These are phyloP conservation scores for Apodemia duryi DNA, from an alignment of 2,888 invertebrate genomes.

Conservation along the genomic window DNA sequence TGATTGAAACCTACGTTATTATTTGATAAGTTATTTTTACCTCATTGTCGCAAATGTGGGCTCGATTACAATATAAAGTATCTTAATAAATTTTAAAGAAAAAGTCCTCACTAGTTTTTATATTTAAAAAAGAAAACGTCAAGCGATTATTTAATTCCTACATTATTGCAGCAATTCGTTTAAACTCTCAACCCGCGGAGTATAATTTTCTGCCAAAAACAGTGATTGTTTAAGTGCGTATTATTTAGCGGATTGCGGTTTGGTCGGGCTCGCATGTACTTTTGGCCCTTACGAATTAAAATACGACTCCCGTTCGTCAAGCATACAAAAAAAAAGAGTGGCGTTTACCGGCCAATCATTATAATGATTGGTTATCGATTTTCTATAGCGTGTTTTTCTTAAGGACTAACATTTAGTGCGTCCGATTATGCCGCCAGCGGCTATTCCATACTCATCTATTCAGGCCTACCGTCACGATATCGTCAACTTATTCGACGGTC, in stretches of 20 bases:
- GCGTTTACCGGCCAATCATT: slow-evolving; percentile 73
- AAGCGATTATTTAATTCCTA: not conserved
- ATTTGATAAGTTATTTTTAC: too few relatives aligned
- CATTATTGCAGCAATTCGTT: slow-evolving; percentile 1
- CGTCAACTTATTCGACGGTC: slow-evolving; percentile 46
- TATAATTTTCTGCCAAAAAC: slow-evolving; percentile 21
- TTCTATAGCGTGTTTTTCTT: slow-evolving; percentile 59
- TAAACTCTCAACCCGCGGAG: slow-evolving; percentile 13
- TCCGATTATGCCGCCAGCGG: slow-evolving; percentile 62
- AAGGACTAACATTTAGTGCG: slow-evolving; percentile 70
- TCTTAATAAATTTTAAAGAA: too few relatives aligned
- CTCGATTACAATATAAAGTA: too few relatives aligned
- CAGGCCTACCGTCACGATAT: slow-evolving; percentile 70
- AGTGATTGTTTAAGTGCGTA: slow-evolving; percentile 26
- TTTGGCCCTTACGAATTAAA: slow-evolving; percentile 43
- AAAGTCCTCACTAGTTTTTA: too few relatives aligned
- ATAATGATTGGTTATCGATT: slow-evolving; percentile 77
- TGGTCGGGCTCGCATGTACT: slow-evolving; percentile 29
- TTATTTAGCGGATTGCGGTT: slow-evolving; percentile 29
- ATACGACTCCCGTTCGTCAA: slow-evolving; percentile 70
- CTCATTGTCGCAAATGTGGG: too few relatives aligned
- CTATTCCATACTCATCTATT: slow-evolving; percentile 57
- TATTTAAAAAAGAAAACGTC: too few relatives aligned
- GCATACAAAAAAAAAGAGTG: slow-evolving; percentile 55
- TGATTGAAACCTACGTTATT: too few relatives aligned